Evolutionary conservation across 2,888 invertebrate genomes (phyloP).

Genomic region (Cryptus viduatorius): DNA sequence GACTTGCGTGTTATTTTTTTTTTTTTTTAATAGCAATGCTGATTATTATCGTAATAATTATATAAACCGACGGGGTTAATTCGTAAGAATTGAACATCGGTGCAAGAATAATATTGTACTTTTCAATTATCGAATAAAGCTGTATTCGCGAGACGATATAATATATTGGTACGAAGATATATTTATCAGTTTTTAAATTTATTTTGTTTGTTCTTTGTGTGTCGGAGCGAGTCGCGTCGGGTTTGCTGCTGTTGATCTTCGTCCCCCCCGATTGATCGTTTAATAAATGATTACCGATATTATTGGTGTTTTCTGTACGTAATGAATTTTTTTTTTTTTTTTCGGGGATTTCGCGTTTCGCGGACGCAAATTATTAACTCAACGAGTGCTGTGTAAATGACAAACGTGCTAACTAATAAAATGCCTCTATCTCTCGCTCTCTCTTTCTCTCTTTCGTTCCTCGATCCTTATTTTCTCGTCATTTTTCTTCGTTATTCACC

Average conservation of each 20-base stretch:
- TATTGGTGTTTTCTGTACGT: too few species aligned
- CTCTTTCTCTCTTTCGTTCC: conserved; percentile 28
- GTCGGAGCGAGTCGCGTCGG: conserved; percentile 41
- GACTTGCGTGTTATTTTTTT: conserved; percentile 20
- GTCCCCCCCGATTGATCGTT: conserved; percentile 18
- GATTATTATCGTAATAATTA: conserved; percentile 55
- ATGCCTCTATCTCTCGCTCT: conserved; percentile 15
- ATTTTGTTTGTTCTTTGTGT: conserved; percentile 36
- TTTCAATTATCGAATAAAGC: conserved; percentile 60
- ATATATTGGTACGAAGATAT: conserved; percentile 41
- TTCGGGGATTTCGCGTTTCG: conserved; percentile 16
- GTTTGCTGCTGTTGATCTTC: conserved; percentile 14
- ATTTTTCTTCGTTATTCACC: conserved; percentile 33
- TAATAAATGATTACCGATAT: background rate
- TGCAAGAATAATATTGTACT: conserved; percentile 61
- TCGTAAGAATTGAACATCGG: conserved; percentile 39
- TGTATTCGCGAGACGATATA: conserved; percentile 50
- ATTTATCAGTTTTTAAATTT: background rate
- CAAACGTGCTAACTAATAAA: conserved; percentile 14
- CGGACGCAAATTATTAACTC: conserved; percentile 37
- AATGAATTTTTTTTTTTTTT: background rate
- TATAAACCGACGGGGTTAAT: conserved; percentile 44
- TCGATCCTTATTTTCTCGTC: conserved; percentile 1
- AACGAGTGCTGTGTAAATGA: background rate
- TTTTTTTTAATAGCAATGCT: conserved; percentile 52